These are phyloP conservation scores for Anguilla megastoma DNA, from an alignment of 2,797 vertebrate species.

Conservation along the genomic window DNA sequence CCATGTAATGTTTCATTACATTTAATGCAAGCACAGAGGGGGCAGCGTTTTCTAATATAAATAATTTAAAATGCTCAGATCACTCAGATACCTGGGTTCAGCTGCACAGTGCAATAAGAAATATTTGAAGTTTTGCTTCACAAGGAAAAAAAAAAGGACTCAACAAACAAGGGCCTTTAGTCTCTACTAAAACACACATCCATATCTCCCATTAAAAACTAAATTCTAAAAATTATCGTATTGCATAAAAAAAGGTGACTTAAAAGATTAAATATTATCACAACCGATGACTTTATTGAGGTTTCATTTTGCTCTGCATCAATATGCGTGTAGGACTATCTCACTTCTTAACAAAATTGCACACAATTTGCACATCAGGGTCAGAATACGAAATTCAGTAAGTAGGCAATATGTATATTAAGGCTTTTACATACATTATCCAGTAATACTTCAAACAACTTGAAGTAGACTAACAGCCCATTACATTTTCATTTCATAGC, in stretches of 20 bases:
- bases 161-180: too few species aligned
- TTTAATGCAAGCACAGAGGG: not conserved
- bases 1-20: not conserved
- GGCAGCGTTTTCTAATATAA: not conserved
- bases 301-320: not conserved
- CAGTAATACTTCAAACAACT: not conserved
- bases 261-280: slow-evolving; percentile 19
- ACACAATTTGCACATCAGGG: slow-evolving; percentile 2
- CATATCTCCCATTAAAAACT: too few species aligned
- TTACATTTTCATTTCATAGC: not conserved
- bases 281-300: slow-evolving; percentile 13
- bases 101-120: not conserved
- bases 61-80: not conserved
- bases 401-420: not conserved
- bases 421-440: not conserved
- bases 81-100: not conserved
- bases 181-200: too few species aligned
- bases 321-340: not conserved
- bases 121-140: not conserved
- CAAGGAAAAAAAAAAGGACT: not conserved
- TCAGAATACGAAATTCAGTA: not conserved
- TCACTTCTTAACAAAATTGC: not conserved
- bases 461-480: not conserved
- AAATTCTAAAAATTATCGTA: not conserved
- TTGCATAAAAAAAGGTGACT: slow-evolving; percentile 8